Percentiles rank a stretch among this genome's conserved stretches.
These are phyloP conservation scores for Brenthis hecate DNA, from an alignment of 2,888 invertebrate species.

Conservation along the genomic window DNA sequence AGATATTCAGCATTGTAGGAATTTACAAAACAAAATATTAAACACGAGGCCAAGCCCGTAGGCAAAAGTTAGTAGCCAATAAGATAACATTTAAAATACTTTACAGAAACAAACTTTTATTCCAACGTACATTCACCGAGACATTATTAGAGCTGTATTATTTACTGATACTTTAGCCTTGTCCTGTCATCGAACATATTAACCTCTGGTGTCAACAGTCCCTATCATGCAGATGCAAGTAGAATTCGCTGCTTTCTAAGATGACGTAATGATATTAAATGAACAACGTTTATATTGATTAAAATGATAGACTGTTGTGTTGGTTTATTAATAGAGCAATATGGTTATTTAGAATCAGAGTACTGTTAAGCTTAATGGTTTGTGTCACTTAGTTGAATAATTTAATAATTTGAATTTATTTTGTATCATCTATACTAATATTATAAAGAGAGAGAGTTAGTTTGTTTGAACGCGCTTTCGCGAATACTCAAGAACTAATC, in stretches of 20 bases:
- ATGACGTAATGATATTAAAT: slow-evolving; percentile 41
- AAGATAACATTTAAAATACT: too few species aligned
- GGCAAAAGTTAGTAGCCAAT: too few species aligned
- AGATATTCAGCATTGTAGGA: too few species aligned
- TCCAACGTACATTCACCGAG: slow-evolving; percentile 38
- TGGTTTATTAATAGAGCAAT: slow-evolving; percentile 17
- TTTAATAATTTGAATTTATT: not conserved
- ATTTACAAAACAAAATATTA: too few species aligned
- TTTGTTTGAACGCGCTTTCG: too few species aligned
- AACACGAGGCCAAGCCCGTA: too few species aligned
- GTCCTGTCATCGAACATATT: slow-evolving; percentile 56
- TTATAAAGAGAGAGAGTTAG: too few species aligned
- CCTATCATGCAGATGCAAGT: slow-evolving; percentile 43
- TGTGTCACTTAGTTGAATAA: not conserved
- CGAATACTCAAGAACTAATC: too few species aligned
- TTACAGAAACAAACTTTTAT: slow-evolving; percentile 17
- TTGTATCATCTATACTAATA: too few species aligned
- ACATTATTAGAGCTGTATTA: slow-evolving; percentile 31
- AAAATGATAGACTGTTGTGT: slow-evolving; percentile 14
- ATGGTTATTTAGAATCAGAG: not conserved
- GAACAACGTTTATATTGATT: slow-evolving; percentile 6
- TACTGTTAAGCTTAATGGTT: slow-evolving; percentile 5
- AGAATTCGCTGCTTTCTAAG: slow-evolving; percentile 45
- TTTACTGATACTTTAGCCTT: slow-evolving; percentile 40
- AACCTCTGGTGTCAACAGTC: slow-evolving; percentile 53